These are phyloP conservation scores for Aegotheles bennettii DNA, from an alignment of 2,113 vertebrate genomes.

Conservation along the genomic window DNA sequence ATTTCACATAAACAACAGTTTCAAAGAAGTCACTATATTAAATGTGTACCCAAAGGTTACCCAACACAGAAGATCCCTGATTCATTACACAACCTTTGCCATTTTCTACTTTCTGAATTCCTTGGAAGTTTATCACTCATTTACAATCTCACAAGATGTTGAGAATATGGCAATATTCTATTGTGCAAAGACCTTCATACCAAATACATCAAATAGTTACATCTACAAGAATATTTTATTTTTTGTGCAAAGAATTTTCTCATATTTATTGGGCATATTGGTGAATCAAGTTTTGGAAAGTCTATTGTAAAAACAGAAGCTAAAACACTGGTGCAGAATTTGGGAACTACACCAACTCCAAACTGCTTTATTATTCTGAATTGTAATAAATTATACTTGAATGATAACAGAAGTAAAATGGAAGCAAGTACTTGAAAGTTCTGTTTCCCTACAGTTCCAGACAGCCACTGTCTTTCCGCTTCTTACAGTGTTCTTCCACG, in stretches of 20 bases:
- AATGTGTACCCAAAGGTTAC: not conserved
- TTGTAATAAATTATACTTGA: not conserved
- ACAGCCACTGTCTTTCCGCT: not conserved
- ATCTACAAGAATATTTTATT: not conserved
- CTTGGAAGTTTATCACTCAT: not conserved
- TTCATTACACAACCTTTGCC: not conserved
- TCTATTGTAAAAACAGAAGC: not conserved
- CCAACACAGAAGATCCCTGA: not conserved
- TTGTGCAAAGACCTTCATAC: not conserved
- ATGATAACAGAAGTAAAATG: not conserved
- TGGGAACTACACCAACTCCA: not conserved
- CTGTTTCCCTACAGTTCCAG: not conserved
- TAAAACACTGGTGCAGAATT: not conserved
- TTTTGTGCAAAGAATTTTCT: not conserved
- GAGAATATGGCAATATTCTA: not conserved
- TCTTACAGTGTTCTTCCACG: not conserved
- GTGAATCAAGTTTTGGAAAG: not conserved
- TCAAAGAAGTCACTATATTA: not conserved
- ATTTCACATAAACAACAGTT: not conserved
- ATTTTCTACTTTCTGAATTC: not conserved
- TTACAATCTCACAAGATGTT: not conserved
- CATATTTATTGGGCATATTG: not conserved
- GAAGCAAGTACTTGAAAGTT: not conserved
- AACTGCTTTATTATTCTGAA: not conserved
- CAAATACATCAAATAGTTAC: not conserved